A percentile compares a stretch with the other conserved stretches of the same genome.
Conservation (phyloP, 1,140 invertebrate genomes). For the Cyrtorhinus lividipennis region DNA sequence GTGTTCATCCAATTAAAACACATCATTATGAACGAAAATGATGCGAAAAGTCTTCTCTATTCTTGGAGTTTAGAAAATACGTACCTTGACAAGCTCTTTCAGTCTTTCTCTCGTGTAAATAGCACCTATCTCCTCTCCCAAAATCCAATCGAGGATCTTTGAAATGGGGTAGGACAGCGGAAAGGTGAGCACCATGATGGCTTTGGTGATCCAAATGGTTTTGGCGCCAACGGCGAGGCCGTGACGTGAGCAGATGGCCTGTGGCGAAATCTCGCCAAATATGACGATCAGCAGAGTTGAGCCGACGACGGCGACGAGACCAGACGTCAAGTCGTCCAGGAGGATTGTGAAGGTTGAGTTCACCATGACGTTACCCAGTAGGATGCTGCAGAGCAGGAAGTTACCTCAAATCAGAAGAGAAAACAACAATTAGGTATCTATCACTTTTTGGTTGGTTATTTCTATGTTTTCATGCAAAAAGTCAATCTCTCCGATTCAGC, state of each 20-base stretch:
- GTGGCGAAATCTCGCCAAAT: conserved; percentile 91
- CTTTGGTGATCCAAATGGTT: conserved; percentile 83
- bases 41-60: no score
- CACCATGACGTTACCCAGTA: conserved; percentile 94
- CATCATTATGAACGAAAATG: no score
- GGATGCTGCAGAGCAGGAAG: conserved; percentile 84
- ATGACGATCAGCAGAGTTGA: conserved; percentile 90
- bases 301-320: conserved; percentile 68
- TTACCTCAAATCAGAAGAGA: conserved; percentile 36
- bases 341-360: conserved; percentile 95
- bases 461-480: no score
- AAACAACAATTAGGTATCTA: no score
- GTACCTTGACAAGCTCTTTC: conserved; percentile 86
- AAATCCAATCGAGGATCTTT: conserved; percentile 67
- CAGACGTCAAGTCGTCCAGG: conserved; percentile 83
- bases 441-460: no score
- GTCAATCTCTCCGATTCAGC: no score
- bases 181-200: conserved; percentile 89
- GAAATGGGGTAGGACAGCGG: conserved; percentile 89
- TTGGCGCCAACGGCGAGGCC: conserved; percentile 90
- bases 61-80: no score
- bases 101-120: conserved; percentile 93
- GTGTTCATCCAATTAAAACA: no score
- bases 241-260: conserved; percentile 82
- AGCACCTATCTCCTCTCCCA: conserved; percentile 93